Evolutionary conservation across 1,140 invertebrate species (phyloP).

Genomic region (Acromyrmex charruanus): DNA sequence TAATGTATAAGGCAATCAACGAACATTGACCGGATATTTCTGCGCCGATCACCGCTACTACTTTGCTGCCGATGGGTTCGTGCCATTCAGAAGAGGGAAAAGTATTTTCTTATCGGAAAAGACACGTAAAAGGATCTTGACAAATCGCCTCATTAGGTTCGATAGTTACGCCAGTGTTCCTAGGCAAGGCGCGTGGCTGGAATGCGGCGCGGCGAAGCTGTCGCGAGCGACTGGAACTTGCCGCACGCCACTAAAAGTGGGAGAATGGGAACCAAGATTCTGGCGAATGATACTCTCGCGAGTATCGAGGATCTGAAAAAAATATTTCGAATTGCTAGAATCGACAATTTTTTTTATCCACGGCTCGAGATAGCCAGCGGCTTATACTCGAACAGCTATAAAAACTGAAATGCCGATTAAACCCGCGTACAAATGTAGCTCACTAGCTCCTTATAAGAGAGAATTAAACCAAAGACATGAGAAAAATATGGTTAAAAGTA

Average conservation of each 20-base stretch:
- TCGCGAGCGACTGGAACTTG: slow-evolving; percentile 78
- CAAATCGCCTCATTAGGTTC: slow-evolving; percentile 69
- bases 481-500: slow-evolving; percentile 20
- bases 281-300: slow-evolving; percentile 34
- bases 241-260: slow-evolving; percentile 73
- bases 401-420: neutral
- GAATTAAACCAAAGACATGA: neutral
- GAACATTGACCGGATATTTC: neutral
- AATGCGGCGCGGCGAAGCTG: slow-evolving; percentile 81
- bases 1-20: neutral
- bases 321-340: neutral
- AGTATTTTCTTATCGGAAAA: slow-evolving; percentile 59
- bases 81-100: slow-evolving; percentile 33
- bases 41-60: slow-evolving; percentile 35
- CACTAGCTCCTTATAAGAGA: neutral
- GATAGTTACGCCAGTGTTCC: slow-evolving; percentile 80
- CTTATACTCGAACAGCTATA: neutral
- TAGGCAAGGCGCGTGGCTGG: slow-evolving; percentile 85
- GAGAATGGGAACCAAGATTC: slow-evolving; percentile 64
- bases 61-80: slow-evolving; percentile 33
- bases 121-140: slow-evolving; percentile 40
- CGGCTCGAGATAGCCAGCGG: neutral
- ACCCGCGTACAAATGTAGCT: neutral
- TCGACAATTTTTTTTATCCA: neutral
- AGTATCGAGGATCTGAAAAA: neutral